These are phyloP conservation scores for Cantharis nigra DNA, from an alignment of 2,888 invertebrate genomes.

Conservation along the genomic window DNA sequence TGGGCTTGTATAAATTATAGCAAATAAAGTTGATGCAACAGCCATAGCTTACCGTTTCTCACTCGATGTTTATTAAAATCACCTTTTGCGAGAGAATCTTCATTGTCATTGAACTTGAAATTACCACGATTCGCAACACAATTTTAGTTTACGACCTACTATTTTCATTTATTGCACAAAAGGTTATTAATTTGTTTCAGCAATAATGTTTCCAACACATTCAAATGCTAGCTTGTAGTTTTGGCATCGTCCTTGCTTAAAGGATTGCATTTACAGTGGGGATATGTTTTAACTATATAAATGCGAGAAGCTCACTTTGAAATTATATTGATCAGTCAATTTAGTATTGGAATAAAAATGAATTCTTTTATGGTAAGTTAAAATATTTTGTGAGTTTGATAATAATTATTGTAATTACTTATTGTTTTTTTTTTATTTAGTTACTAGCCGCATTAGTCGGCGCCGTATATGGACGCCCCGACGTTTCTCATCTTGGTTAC, in stretches of 20 bases:
- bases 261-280: conserved; percentile 20
- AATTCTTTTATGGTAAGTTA: conserved; percentile 14
- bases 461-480: conserved; percentile 62
- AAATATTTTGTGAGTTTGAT: background rate
- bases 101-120: conserved; percentile 11
- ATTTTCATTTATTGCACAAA: conserved; percentile 8
- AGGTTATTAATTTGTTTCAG: conserved; percentile 1
- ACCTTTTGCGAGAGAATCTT: background rate
- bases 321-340: background rate
- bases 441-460: conserved; percentile 52
- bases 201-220: background rate
- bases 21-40: background rate
- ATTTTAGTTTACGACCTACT: conserved; percentile 5
- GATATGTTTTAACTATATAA: conserved; percentile 4
- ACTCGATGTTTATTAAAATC: background rate
- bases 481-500: conserved; percentile 53
- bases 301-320: background rate
- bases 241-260: conserved; percentile 14
- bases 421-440: conserved; percentile 28
- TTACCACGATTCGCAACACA: background rate
- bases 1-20: background rate
- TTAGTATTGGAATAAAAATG: background rate
- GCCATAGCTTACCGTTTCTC: background rate
- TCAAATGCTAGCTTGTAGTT: conserved; percentile 8
- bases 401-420: conserved; percentile 4